Evolutionary conservation across 2,113 vertebrate species (phyloP), one percentile per base, ranked within the genome.

Genomic region (Perca fluviatilis): DNA sequence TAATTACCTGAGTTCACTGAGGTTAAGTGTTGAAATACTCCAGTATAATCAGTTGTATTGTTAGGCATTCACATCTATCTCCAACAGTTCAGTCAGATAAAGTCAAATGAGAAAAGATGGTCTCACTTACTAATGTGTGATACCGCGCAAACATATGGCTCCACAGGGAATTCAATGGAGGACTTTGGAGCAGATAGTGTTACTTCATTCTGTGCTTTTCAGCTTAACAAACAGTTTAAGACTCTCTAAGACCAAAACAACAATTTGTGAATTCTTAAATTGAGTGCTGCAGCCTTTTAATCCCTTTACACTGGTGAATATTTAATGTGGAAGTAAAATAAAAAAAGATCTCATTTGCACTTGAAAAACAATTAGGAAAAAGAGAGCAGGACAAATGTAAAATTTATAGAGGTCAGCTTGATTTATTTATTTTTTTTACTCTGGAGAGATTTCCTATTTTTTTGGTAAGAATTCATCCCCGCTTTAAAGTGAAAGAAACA

Each of bases 281-380:
- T 66, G 50, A 79, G 63, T 27, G 65, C 53, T 69, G 14, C 75
- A 72, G 83, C 74, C 76, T 75, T 74, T 78, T 78, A 83, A 79
- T 85, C 66, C 67, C 62, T 77, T 64, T 51, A 40, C 40, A 68
- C 56, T 77, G 3, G 46, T 88, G 57, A 85, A 84, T 82, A 80
- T 85, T 91, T 86, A 83, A 82, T 87, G 74, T 60, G 68, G 61
- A 70, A 23, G 18, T 18, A 51, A 4, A 71, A 43, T 43, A 11
- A 64, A 62, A 75, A 64, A 56, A 78, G 47, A 84, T 72, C 74
- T 63, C 66, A 80, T 77, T 85, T 43, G 43, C 77, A 77, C 77
- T 91, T 73, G 63, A 80, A 80, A 87, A 89, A 73, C 57, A 87
- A 85, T 82, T 73, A 73, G 40, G 36, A 56, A 75, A 85, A 85